Evolutionary conservation across 1,140 invertebrate species (phyloP), one percentile per base, ranked within the genome.

Genomic region (Monomorium pharaonis): DNA sequence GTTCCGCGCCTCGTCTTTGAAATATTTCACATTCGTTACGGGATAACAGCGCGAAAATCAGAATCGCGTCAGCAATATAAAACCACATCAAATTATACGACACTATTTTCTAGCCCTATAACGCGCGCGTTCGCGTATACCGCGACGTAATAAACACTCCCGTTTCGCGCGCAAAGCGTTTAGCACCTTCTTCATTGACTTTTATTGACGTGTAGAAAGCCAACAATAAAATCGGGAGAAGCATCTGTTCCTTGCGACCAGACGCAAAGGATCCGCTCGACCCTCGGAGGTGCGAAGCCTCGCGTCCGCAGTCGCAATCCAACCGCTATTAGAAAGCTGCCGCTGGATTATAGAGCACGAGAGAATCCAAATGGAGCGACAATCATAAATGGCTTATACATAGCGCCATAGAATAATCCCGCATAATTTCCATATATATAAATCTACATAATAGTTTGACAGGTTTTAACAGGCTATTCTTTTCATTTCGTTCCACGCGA

Each of bases 81-180:
- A 80, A 47, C 12, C 63, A 33, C 72, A 63, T 62, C 37, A 58
- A 24, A 69, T 67, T 85, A 69, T 86, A 89, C 76, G 65, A 78
- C 77, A 70, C 75, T 74, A 89, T 74, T 89, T 60, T 60, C 74
- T 80, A 84, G 27, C 51, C 24, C 69, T 89, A 42, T 42, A 65
- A 65, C 33, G 74, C 58, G 54, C 42, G 42, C 60, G 47, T 33
- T 47, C 49, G 33, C n/a, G n/a, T 12, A 77, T 18, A 69, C 44
- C 42, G 56, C 42, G 24, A 21, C 18, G 85, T 74, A 89, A 90
- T 89, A 85, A 89, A 90, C 75, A 80, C 72, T 89, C 58, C 83
- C 85, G 85, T 90, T 86, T 87, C 67, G 24, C 67, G 80, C 69
- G 69, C 72, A 24, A 89, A 89, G 75, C 63, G 81, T 89, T 90